phyloP scores from a whole-genome alignment of 2,888 invertebrate genomes.

The Serrognathus titanus region DNA sequence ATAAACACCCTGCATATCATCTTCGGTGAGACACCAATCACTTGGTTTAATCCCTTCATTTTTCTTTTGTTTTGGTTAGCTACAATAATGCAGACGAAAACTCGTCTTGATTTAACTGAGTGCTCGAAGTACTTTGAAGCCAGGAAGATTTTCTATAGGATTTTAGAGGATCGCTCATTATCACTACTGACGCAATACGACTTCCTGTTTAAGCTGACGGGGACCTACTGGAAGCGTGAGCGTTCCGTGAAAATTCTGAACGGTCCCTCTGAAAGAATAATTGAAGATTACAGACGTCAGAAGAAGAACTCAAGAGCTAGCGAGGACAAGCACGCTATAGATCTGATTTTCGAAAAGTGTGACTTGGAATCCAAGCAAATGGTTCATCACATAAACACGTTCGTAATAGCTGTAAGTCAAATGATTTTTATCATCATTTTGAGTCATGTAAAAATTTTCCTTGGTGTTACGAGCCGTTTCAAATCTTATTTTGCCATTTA shows the following conservation, averaged over 20 bases:
- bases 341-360: neutral
- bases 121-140: constrained; percentile 21
- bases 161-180: constrained; percentile 21
- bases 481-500: too few species aligned
- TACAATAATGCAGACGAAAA: too few species aligned
- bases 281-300: constrained; percentile 8
- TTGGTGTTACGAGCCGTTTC: too few species aligned
- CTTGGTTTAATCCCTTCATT: too few species aligned
- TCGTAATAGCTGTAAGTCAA: constrained; percentile 2
- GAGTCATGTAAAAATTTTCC: neutral
- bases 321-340: neutral
- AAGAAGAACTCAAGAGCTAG: too few species aligned
- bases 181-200: constrained; percentile 23
- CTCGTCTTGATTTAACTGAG: neutral
- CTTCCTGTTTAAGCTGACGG: constrained; percentile 21
- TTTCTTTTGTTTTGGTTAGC: too few species aligned
- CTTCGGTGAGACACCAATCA: too few species aligned
- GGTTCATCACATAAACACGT: neutral
- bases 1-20: too few species aligned
- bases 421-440: too few species aligned
- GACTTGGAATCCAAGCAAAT: neutral
- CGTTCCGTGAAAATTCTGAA: constrained; percentile 21
- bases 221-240: constrained; percentile 18
- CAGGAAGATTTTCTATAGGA: constrained; percentile 18
- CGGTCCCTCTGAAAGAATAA: constrained; percentile 19